Evolutionary conservation across 2,797 vertebrate species (phyloP), one percentile per base, ranked within the genome.

Genomic region (Dryobates pubescens): DNA sequence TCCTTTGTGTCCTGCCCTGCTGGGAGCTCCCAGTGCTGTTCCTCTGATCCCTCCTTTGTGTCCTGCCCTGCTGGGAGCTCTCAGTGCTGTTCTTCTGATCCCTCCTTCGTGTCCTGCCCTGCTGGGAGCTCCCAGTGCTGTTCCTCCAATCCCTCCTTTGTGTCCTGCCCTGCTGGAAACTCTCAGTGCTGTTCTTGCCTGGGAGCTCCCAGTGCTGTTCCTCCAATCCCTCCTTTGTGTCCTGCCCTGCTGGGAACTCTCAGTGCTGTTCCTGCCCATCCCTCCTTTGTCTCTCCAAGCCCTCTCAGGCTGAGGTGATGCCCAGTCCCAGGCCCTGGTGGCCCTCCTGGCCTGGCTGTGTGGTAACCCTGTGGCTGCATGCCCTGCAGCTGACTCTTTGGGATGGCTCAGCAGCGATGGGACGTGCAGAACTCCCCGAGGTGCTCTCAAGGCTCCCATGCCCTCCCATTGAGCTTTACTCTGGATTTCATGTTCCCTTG

Each of bases 331-430:
- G 34, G 51, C 47, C 59, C 56, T 17, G 63, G 51, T 24, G 29
- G 43, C 34, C 12, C 14, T 19, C 2, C 1, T 22, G 38, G 71
- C n/a, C 3, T 0, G 22, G 63, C 51, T 74, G 45, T 0, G 5
- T 8, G 29, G 58, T 53, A 53, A 43, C 22, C 30, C 24, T 41
- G 63, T 2, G 4, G 58, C 53, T 56, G 32, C 2, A 0, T 47
- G 72, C 19, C 54, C 57, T 9, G 7, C 67, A 22, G 53, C 34
- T 24, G 71, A 7, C 17, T 45, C 29, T 51, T 18, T 13, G 67
- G 65, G 38, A 38, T 20, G 17, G 65, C 22, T 51, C 51, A 4
- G 56, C 23, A 54, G 71, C 41, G 10, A 9, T 0, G 29, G 74
- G 69, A 82, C 0, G 0, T 19, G 34, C 75, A 78, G 58, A 77